phyloP scores from a whole-genome alignment of 2,797 vertebrate genomes.

The Rhodeus uyekii region DNA sequence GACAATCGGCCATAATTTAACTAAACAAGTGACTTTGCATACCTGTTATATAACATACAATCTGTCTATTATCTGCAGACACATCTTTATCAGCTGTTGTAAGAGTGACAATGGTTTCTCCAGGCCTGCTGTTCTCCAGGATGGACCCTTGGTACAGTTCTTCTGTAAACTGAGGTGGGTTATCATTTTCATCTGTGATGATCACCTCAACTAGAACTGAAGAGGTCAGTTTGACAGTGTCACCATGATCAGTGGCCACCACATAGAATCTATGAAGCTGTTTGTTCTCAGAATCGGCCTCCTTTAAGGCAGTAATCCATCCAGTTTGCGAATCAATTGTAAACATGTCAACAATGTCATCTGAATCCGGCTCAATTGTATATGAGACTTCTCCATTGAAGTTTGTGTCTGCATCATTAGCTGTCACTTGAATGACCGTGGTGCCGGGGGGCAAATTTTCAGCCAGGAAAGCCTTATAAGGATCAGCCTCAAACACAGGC shows the following conservation, averaged over 20 bases:
- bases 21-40: not conserved
- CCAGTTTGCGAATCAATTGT: constrained; percentile 88
- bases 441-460: constrained; percentile 96
- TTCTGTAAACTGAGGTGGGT: constrained; percentile 86
- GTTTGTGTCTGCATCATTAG: constrained; percentile 92
- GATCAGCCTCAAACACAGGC: constrained; percentile 91
- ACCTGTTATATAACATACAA: constrained; percentile 97
- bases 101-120: constrained; percentile 83
- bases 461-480: constrained; percentile 89
- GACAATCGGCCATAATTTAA: no score
- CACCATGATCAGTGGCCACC: constrained; percentile 89
- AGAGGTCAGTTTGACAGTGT: constrained; percentile 86
- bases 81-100: constrained; percentile 87
- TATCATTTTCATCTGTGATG: constrained; percentile 95
- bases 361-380: constrained; percentile 78
- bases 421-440: constrained; percentile 95
- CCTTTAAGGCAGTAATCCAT: constrained; percentile 87
- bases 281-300: constrained; percentile 85
- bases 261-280: constrained; percentile 85
- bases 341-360: constrained; percentile 79
- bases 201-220: constrained; percentile 89
- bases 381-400: constrained; percentile 91
- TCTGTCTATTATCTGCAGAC: constrained; percentile 86
- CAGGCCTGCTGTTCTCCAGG: constrained; percentile 84
- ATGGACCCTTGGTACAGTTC: constrained; percentile 86